A percentile compares a stretch with the other conserved stretches of the same genome.
Evolutionary conservation across 2,888 invertebrate species (phyloP).

Genomic region (Amorpha juglandis): DNA sequence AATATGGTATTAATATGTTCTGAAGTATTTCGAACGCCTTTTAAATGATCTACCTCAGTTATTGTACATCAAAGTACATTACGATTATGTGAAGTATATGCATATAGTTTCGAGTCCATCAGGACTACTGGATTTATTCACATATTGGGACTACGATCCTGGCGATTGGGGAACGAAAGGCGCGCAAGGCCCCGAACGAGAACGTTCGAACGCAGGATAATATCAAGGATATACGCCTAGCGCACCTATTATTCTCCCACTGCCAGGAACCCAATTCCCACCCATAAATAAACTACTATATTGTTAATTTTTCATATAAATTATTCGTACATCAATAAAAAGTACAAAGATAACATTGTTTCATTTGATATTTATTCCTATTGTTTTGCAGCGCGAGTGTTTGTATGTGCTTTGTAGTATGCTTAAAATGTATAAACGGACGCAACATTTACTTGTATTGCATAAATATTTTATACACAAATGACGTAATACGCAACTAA

Average conservation of each 20-base stretch:
- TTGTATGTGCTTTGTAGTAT: background rate
- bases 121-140: slow-evolving; percentile 59
- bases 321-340: slow-evolving; percentile 46
- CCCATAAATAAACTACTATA: slow-evolving; percentile 24
- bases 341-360: slow-evolving; percentile 39
- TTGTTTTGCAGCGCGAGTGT: background rate
- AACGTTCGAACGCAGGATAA: no score
- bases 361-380: slow-evolving; percentile 33
- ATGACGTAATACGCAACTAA: slow-evolving; percentile 10
- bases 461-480: slow-evolving; percentile 10
- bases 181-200: background rate
- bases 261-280: background rate
- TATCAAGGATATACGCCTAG: no score
- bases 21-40: background rate
- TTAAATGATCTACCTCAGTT: slow-evolving; percentile 59
- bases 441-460: slow-evolving; percentile 7
- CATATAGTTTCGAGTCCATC: slow-evolving; percentile 56
- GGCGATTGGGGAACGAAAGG: background rate
- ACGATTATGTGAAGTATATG: slow-evolving; percentile 53
- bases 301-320: slow-evolving; percentile 38
- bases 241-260: background rate
- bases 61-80: slow-evolving; percentile 37
- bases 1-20: background rate
- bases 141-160: background rate
- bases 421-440: background rate